phyloP scores from a whole-genome alignment of 2,797 vertebrate species.

The Artibeus jamaicensis region DNA sequence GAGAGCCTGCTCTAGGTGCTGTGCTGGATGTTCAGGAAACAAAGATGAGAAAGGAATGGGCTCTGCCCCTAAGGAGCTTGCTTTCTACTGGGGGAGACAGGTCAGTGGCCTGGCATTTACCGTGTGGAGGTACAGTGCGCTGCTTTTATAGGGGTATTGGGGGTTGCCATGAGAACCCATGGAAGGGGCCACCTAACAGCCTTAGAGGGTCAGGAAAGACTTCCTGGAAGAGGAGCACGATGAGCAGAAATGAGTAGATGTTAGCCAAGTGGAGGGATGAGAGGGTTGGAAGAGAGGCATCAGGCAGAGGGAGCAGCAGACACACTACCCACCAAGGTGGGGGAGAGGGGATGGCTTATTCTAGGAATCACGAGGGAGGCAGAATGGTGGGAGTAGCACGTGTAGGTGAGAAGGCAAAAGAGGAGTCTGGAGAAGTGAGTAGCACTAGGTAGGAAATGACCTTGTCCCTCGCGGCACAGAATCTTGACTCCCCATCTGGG shows the following conservation, averaged over 20 bases:
- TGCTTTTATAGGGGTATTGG: fast-evolving
- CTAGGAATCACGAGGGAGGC: not conserved
- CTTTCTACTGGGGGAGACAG: not conserved
- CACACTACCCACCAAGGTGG: not conserved
- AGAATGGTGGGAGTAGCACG: not conserved
- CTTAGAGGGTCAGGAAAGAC: not conserved
- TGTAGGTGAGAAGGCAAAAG: not conserved
- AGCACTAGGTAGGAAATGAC: not conserved
- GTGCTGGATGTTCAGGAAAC: not conserved
- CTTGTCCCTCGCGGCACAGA: fast-evolving
- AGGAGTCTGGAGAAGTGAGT: not conserved
- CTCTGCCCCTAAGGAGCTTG: not conserved
- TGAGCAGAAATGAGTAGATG: not conserved
- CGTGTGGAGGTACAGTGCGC: not conserved
- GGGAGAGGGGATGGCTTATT: not conserved
- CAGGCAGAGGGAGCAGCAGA: not conserved
- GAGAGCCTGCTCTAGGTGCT: not conserved
- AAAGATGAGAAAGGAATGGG: not conserved
- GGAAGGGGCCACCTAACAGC: not conserved
- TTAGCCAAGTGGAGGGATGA: not conserved
- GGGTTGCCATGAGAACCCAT: not conserved
- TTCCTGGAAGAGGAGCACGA: not conserved
- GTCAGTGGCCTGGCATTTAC: not conserved
- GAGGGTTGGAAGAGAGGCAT: not conserved
- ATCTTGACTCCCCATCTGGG: not conserved